Base-by-base conservation (phyloP, 2,888 invertebrate species). In the Drosophila maculinotata region DNA sequence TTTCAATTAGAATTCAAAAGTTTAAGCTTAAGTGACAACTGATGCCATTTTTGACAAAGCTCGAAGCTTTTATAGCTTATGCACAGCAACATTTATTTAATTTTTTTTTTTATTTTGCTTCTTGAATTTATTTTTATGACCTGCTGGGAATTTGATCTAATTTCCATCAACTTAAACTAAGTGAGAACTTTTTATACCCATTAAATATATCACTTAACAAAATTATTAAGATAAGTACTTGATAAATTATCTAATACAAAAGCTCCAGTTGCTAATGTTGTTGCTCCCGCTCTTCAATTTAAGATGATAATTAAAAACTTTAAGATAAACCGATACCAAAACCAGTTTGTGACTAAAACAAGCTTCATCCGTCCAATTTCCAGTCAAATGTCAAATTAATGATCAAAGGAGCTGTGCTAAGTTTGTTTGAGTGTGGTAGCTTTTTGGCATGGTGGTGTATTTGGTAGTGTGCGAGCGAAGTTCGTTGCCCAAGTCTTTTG, bases 401-500 rank as follows among this genome's bases (percentile, higher is more conserved):
- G n/a, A n/a, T n/a, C n/a, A n/a, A n/a, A n/a, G n/a, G n/a, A 62
- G 65, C 44, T 47, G 53, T 47, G 75, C 28, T 62, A 39, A 54
- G 35, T 57, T 49, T 28, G 1, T 8, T 17, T 3, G 17, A 20
- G 41, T 67, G 64, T 67, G 76, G 76, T 82, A 48, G 47, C 39
- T 59, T 42, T 33, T 23, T 8, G 39, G n/a, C 26, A 1, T 26
- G 1, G 44, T 48, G 49, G 48, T 71, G 59, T 26, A 41, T 26
- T 57, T 23, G 10, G 39, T 59, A 57, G 41, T 3, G 52, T 25
- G 42, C 26, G 25, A 20, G 12, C 5, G 14, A 60, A 33, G 75
- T 80, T 84, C 26, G 69, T 67, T 57, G 57, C 59, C 49, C 66
- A 72, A 83, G 75, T 82, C 76, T 63, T 74, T 74, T 35, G 65